Conservation (phyloP, 2,888 invertebrate species). For the Hedya salicella region DNA sequence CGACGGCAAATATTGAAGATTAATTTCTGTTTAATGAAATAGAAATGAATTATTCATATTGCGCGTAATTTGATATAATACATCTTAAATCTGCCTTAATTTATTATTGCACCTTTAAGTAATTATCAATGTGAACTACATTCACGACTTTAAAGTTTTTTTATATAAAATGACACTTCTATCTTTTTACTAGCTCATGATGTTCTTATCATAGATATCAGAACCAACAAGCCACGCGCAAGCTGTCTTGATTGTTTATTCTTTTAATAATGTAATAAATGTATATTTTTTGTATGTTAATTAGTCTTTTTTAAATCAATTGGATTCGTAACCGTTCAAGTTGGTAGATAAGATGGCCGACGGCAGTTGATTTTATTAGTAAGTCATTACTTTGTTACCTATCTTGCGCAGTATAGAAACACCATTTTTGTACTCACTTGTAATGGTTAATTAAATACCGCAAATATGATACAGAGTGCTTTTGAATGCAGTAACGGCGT, state of each 20-base stretch:
- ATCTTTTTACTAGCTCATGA: conserved; percentile 1
- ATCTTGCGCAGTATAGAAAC: no score
- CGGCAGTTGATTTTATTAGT: neutral
- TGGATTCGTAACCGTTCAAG: neutral
- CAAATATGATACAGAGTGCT: no score
- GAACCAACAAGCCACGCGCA: conserved; percentile 58
- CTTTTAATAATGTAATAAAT: conserved; percentile 24
- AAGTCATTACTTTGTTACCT: no score
- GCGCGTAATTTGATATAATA: no score
- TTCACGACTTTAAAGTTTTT: no score
- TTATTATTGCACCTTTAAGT: no score
- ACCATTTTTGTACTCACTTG: no score
- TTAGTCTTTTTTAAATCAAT: conserved; percentile 5
- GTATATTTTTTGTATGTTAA: conserved; percentile 12
- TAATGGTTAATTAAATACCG: no score
- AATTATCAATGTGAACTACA: no score
- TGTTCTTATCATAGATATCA: conserved; percentile 34
- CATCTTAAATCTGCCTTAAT: no score
- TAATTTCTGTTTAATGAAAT: neutral
- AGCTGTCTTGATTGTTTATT: conserved; percentile 33
- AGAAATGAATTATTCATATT: no score
- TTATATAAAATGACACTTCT: conserved; percentile 11
- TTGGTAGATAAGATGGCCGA: neutral
- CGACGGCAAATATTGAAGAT: conserved; percentile 1
- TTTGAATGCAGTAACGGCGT: no score